Evolutionary conservation across 2,797 vertebrate species (phyloP).

Genomic region (Morelia viridis): DNA sequence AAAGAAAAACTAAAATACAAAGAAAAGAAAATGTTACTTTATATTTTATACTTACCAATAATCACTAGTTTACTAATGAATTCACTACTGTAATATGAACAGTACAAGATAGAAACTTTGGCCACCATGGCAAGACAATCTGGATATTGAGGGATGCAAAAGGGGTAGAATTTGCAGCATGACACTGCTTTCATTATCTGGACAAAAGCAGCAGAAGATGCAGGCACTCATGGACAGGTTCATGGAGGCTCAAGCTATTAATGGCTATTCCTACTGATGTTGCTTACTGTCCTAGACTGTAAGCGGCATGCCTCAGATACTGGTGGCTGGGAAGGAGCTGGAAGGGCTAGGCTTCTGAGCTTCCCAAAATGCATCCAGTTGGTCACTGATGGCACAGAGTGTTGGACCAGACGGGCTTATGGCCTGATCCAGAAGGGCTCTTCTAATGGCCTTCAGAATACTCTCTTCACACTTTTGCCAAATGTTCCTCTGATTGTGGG

Average conservation of each 20-base stretch:
- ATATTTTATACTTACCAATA: too few relatives aligned
- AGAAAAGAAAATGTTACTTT: too few relatives aligned
- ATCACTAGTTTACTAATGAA: too few relatives aligned
- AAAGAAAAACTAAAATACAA: too few relatives aligned
- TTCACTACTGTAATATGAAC: too few relatives aligned
- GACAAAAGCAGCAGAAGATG: background rate
- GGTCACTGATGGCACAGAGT: background rate
- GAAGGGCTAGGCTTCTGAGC: background rate
- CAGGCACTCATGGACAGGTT: background rate
- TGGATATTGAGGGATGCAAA: background rate
- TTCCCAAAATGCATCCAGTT: background rate
- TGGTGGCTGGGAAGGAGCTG: background rate
- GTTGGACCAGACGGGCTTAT: background rate
- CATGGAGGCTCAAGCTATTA: background rate
- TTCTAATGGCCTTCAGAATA: background rate
- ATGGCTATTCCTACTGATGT: background rate
- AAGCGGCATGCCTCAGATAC: background rate
- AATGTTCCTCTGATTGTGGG: background rate
- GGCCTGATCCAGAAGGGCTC: background rate
- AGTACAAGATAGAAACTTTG: too few relatives aligned
- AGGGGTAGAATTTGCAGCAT: background rate
- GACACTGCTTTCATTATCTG: background rate
- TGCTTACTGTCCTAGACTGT: background rate
- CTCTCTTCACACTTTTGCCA: background rate
- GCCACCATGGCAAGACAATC: too few relatives aligned